Evolutionary conservation across 2,113 vertebrate genomes (phyloP), one percentile per base, ranked within the genome.

Genomic region (Arizona elegans): DNA sequence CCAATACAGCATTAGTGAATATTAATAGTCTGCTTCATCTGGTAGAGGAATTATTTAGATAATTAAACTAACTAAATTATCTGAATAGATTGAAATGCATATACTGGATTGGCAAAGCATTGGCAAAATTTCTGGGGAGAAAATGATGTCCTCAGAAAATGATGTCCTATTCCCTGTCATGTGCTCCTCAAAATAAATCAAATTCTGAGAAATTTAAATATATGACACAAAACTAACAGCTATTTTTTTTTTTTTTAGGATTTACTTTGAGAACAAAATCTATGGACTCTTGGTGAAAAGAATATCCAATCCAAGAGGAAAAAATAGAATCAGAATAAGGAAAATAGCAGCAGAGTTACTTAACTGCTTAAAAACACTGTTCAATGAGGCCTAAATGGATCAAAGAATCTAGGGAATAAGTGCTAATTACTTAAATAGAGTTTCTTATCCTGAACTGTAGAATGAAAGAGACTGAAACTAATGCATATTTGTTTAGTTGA

Each of bases 351-450:
- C 56, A 90, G 59, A 59, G 54, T 55, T 24, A 89, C 47, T 92
- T 55, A 93, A 90, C 9, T 53, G 12, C 12, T 87, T 88, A 70
- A 56, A 86, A 93, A 50, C 26, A 43, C 5, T 90, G 19, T 65
- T 93, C 58, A 93, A 87, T 90, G 75, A 65, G 56, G 81, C 89
- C 62, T 58, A 93, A 86, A 23, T 62, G 53, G 23, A 87, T 65
- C n/a, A 87, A 90, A 87, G 23, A 86, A 59, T 62, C 43, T 59
- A 86, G 52, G 47, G 92, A 58, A 90, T 86, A 43, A 90, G 56
- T 90, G 29, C 75, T 93, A 90, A 93, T 93, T 93, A 90, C 81
- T 58, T 87, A 85, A 65, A 90, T 29, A 90, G 86, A 52, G 75
- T 86, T 86, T 90, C 50, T 87, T 17, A 87, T 93, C 56, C 89